Evolutionary conservation across 2,113 vertebrate genomes (phyloP).

Genomic region (Muscicapa adusta): DNA sequence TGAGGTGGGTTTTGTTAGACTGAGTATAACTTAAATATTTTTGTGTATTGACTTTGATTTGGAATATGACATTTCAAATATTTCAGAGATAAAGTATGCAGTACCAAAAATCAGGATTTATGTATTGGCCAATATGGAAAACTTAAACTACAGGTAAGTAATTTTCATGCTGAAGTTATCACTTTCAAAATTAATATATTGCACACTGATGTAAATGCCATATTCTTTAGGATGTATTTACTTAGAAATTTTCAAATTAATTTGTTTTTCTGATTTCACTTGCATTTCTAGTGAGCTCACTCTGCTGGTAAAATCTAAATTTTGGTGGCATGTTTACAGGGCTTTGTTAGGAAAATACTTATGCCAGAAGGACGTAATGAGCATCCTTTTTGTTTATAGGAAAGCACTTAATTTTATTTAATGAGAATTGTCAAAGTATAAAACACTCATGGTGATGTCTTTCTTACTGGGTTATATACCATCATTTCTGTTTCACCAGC

Average conservation of each 20-base stretch:
- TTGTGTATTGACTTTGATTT: conserved; percentile 7
- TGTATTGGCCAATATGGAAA: conserved; percentile 59
- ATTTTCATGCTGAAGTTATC: conserved; percentile 13
- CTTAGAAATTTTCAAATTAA: conserved; percentile 16
- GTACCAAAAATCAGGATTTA: conserved; percentile 71
- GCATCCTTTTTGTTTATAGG: conserved; percentile 64
- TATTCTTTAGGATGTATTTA: conserved; percentile 60
- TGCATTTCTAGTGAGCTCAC: conserved; percentile 47
- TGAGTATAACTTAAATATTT: not conserved
- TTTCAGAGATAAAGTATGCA: conserved; percentile 75
- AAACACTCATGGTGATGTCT: conserved; percentile 60
- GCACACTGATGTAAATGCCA: conserved; percentile 56
- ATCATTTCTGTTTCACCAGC: conserved; percentile 16
- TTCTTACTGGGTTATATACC: conserved; percentile 66
- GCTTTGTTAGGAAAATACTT: conserved; percentile 46
- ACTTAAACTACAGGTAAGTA: conserved; percentile 69
- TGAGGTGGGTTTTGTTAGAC: conserved; percentile 18
- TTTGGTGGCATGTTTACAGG: conserved; percentile 40
- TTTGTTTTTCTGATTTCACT: conserved; percentile 2
- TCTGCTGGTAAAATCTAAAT: conserved; percentile 18
- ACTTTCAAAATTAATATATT: conserved; percentile 40
- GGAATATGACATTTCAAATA: conserved; percentile 64
- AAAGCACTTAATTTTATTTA: conserved; percentile 73
- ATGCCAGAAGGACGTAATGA: conserved; percentile 52
- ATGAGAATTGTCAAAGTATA: conserved; percentile 52